These are phyloP conservation scores for Pogoniulus pusillus DNA, from an alignment of 2,797 vertebrate species.

Conservation along the genomic window DNA sequence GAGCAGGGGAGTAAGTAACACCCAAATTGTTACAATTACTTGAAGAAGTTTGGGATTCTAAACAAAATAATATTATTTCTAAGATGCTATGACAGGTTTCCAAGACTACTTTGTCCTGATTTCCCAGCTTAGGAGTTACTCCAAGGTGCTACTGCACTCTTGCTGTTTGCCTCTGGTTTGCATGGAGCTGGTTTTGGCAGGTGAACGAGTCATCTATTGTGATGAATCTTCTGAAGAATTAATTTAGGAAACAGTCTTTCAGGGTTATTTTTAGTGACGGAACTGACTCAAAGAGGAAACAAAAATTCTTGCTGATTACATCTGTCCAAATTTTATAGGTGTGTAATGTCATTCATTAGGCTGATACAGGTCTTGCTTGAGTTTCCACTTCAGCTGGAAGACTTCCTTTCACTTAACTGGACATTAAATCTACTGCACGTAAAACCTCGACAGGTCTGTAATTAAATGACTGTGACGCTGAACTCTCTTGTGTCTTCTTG, in stretches of 20 bases:
- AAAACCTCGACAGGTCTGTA: neutral
- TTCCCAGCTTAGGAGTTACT: neutral
- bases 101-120: neutral
- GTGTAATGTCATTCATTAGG: neutral
- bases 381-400: neutral
- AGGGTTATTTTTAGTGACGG: neutral
- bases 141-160: neutral
- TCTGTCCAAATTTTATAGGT: neutral
- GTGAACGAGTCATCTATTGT: neutral
- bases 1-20: no score
- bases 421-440: neutral
- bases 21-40: no score
- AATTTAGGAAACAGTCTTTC: neutral
- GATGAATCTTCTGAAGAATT: neutral
- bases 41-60: neutral
- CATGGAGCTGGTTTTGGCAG: neutral
- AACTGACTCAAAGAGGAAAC: neutral
- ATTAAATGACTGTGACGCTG: neutral
- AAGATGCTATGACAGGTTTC: neutral
- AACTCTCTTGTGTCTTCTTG: neutral
- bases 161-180: neutral
- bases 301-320: neutral
- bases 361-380: neutral
- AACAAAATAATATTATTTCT: neutral
- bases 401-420: neutral